Evolutionary conservation across 2,797 vertebrate genomes (phyloP).

Genomic region (Pseudopleuronectes americanus): DNA sequence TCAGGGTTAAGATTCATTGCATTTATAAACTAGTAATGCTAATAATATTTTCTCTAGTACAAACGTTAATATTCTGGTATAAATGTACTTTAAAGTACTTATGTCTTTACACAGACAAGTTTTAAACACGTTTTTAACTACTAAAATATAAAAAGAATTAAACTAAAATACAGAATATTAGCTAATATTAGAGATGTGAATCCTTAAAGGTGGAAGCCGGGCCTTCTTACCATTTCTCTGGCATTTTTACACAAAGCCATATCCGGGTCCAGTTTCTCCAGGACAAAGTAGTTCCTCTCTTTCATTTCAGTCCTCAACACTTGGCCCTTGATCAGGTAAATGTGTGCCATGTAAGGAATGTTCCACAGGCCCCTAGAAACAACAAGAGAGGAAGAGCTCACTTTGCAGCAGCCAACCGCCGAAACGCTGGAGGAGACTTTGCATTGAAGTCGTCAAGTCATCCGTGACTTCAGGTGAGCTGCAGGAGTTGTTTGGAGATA

Average conservation of each 20-base stretch:
- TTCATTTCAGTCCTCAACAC: constrained; percentile 91
- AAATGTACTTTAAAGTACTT: not conserved
- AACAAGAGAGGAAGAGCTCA: constrained; percentile 47
- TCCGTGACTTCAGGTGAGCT: constrained; percentile 9
- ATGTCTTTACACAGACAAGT: not conserved
- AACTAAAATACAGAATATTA: not conserved
- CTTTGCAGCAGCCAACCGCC: constrained; percentile 19
- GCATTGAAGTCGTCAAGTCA: not conserved
- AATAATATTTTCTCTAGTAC: no score
- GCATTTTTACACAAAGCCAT: constrained; percentile 95
- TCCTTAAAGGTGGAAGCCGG: constrained; percentile 8
- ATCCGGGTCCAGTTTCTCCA: constrained; percentile 95
- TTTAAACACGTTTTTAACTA: not conserved
- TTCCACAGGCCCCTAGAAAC: constrained; percentile 94
- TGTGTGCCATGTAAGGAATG: constrained; percentile 95
- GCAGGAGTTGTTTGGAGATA: not conserved
- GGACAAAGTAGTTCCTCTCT: constrained; percentile 93
- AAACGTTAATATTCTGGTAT: not conserved
- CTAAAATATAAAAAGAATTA: not conserved
- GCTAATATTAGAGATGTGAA: constrained; percentile 1
- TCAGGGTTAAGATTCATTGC: constrained; percentile 64
- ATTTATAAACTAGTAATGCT: constrained; percentile 40
- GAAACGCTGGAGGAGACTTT: constrained; percentile 4
- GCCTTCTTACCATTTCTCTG: constrained; percentile 92
- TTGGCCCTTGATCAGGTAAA: constrained; percentile 93